A percentile compares a stretch with the other conserved stretches of the same genome.
These are phyloP conservation scores for Eucera pruinosa DNA, from an alignment of 2,888 invertebrate genomes.

Conservation along the genomic window DNA sequence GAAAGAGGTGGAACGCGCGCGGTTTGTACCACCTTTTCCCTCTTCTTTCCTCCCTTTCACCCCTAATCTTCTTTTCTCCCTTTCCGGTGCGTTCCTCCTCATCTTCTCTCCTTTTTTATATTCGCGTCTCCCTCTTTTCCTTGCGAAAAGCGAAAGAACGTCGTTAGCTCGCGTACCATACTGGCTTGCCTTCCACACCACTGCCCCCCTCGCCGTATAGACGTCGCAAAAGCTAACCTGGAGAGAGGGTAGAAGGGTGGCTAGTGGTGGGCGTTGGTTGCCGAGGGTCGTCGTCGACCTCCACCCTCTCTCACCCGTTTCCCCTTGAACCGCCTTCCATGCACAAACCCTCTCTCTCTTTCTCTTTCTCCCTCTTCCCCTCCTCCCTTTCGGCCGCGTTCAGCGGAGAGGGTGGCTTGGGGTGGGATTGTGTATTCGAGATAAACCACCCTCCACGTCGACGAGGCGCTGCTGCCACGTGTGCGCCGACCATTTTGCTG, in stretches of 20 bases:
- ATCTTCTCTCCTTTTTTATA: slow-evolving; percentile 20
- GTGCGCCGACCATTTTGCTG: slow-evolving; percentile 82
- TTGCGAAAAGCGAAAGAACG: slow-evolving; percentile 78
- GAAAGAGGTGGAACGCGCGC: slow-evolving; percentile 34
- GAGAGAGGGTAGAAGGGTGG: slow-evolving; percentile 59
- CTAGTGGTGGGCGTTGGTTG: slow-evolving; percentile 79
- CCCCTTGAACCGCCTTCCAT: slow-evolving; percentile 53
- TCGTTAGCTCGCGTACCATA: slow-evolving; percentile 77
- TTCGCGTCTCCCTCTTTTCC: slow-evolving; percentile 40
- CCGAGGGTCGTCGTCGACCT: slow-evolving; percentile 74
- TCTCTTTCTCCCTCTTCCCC: neutral
- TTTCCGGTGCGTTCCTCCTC: slow-evolving; percentile 15
- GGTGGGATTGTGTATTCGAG: slow-evolving; percentile 81
- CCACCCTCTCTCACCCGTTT: slow-evolving; percentile 51
- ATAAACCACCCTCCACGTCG: slow-evolving; percentile 79
- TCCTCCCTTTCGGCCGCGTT: slow-evolving; percentile 33
- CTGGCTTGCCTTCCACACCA: slow-evolving; percentile 63
- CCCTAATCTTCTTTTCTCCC: slow-evolving; percentile 35
- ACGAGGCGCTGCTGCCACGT: slow-evolving; percentile 78
- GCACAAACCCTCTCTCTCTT: slow-evolving; percentile 1
- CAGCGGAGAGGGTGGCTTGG: slow-evolving; percentile 53
- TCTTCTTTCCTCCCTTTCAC: slow-evolving; percentile 28
- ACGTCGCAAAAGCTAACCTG: slow-evolving; percentile 77
- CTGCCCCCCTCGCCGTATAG: slow-evolving; percentile 57
- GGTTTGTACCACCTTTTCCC: slow-evolving; percentile 46